Evolutionary conservation across 2,888 invertebrate species (phyloP), one percentile per base, ranked within the genome.

Genomic region (Hirudinaria manillensis): DNA sequence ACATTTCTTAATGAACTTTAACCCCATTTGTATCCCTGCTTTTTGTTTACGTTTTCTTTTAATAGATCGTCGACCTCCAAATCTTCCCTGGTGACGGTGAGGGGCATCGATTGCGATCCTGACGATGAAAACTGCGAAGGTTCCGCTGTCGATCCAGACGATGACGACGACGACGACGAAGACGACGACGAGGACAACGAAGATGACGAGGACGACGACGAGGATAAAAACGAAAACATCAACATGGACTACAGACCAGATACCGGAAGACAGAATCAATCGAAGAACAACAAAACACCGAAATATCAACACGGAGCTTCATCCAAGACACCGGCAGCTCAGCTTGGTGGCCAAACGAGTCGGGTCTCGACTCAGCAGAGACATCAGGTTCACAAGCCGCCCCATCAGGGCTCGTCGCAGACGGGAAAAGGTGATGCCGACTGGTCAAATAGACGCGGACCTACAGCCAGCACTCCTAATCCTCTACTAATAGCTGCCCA

Each of bases 231-330:
- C 29, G 65, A n/a, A 32, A 56, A 73, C 36, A 55, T 27, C 2
- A n/a, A 36, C 51, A 36, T 24, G 27, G 65, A 73, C 65, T 24
- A 45, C 3, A 36, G 61, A 24, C n/a, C 24, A 32, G 73, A 38
- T 4, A n/a, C 19, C 29, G 38, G n/a, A 2, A 55, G 24, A 16
- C 45, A 51, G 6, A 19, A 51, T 6, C 55, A 56, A 27, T 32
- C 21, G 29, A 51, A 29, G 27, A 55, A 51, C 19, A 72, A 27
- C 53, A 72, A 34, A 19, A 24, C 27, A 24, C 51, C 71, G 32
- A 24, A 68, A 34, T 32, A 36, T 29, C 68, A n/a, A 32, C 29
- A 45, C 19, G 70, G 70, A 70, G 70, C 70, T 70, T 70, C 70
- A 70, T 61, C 61, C 24, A 61, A 61, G 61, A 27, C 61, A 7